These are phyloP conservation scores for Aurelia aurita complex sp. Pacific DNA, from an alignment of 30 jellyfish, hydroid and myxozoan species.

Conservation along the genomic window DNA sequence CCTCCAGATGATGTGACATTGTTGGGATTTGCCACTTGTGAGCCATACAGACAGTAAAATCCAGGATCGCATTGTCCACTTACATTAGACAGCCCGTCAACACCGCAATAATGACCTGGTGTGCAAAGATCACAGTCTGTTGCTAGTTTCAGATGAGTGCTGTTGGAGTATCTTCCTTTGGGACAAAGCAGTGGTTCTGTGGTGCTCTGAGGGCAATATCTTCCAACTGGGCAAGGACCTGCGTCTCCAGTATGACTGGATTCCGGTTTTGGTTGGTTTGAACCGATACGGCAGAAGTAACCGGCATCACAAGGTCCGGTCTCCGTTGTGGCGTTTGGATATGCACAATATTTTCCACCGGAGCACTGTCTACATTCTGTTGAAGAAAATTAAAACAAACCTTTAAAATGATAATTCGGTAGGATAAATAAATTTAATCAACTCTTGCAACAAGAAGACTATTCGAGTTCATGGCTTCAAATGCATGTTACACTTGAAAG, in stretches of 20 bases:
- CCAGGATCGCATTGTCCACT: conserved; percentile 88
- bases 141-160: conserved; percentile 48
- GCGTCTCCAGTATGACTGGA: conserved; percentile 78
- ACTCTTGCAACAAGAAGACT: too few relatives aligned
- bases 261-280: conserved; percentile 76
- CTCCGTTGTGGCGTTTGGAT: conserved; percentile 82
- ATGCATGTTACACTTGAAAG: too few relatives aligned
- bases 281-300: conserved; percentile 81
- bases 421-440: too few relatives aligned
- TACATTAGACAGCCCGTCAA: conserved; percentile 65
- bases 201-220: conserved; percentile 80
- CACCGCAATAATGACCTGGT: conserved; percentile 86
- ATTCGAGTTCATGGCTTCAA: too few relatives aligned
- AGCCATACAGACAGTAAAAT: conserved; percentile 77
- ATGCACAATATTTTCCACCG: conserved; percentile 94
- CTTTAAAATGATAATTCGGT: not conserved
- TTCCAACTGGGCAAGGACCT: conserved; percentile 91
- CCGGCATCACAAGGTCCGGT: conserved; percentile 93
- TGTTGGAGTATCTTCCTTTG: conserved; percentile 67
- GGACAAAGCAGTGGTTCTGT: conserved; percentile 80
- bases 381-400: not conserved
- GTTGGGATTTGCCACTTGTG: conserved; percentile 71
- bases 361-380: conserved; percentile 86
- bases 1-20: conserved; percentile 79
- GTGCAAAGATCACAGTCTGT: conserved; percentile 79